Conservation (phyloP, 2,797 vertebrate species). For the Pseudocheirus occidentalis region DNA sequence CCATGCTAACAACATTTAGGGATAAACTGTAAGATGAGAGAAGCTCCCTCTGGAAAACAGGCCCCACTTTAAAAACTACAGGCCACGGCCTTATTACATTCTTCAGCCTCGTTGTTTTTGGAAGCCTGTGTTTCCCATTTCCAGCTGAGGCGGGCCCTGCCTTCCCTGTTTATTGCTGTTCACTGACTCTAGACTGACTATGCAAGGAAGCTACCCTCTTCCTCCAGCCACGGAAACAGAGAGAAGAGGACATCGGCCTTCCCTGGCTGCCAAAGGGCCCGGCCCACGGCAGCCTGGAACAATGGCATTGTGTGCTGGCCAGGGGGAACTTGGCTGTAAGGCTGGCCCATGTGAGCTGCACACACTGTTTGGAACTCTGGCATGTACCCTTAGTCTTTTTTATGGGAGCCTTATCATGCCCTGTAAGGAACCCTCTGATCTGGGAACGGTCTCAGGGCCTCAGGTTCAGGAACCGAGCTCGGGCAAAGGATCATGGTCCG, state of each 20-base stretch:
- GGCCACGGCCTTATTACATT: too few relatives aligned
- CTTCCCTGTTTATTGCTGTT: not conserved
- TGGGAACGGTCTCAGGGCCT: not conserved
- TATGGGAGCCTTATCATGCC: not conserved
- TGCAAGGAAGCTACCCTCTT: not conserved
- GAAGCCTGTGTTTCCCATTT: constrained; percentile 13
- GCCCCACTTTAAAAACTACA: not conserved
- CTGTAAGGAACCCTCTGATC: not conserved
- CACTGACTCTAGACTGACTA: not conserved
- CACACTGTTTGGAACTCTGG: not conserved
- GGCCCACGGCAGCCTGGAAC: not conserved
- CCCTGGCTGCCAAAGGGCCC: not conserved
- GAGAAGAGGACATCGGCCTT: not conserved
- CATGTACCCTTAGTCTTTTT: not conserved
- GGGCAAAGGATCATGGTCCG: not conserved
- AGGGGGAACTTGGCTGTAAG: not conserved
- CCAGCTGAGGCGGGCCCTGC: not conserved
- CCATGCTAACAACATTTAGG: not conserved
- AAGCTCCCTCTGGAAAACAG: not conserved
- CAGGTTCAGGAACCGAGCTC: not conserved
- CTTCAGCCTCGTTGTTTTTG: not conserved
- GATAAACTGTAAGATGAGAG: not conserved
- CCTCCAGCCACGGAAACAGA: not conserved
- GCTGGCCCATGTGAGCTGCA: not conserved
- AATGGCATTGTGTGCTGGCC: not conserved